Evolutionary conservation across 2,797 vertebrate species (phyloP).

Genomic region (Squalus acanthias): DNA sequence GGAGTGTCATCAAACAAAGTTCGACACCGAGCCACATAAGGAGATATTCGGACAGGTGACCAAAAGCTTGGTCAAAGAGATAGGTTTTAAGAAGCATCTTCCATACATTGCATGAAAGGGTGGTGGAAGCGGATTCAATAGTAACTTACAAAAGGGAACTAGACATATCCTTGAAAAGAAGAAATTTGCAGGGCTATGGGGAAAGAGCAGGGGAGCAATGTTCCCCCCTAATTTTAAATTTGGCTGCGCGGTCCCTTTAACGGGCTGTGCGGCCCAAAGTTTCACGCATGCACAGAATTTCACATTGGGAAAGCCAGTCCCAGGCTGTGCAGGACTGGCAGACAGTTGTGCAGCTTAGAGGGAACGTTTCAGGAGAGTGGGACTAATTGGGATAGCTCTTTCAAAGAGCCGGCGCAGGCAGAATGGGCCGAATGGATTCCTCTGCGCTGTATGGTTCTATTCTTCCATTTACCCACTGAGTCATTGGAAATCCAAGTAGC

Average conservation of each 20-base stretch:
- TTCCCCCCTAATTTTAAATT: no score
- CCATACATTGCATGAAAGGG: not conserved
- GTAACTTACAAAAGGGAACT: no score
- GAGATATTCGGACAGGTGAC: not conserved
- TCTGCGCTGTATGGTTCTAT: not conserved
- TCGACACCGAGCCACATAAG: not conserved
- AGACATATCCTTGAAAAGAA: no score
- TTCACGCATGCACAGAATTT: no score
- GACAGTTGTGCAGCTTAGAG: no score
- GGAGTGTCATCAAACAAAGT: not conserved
- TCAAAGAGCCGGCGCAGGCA: not conserved
- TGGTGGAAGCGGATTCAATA: not conserved
- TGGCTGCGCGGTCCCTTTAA: no score
- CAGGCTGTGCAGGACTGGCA: no score
- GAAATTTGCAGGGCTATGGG: not conserved
- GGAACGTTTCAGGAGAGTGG: not conserved
- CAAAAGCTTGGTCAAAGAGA: no score
- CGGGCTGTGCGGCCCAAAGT: no score
- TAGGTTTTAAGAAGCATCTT: not conserved
- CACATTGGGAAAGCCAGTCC: no score
- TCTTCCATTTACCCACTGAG: not conserved
- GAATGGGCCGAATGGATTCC: not conserved
- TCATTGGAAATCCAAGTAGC: not conserved
- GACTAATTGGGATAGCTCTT: not conserved
- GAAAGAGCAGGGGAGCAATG: not conserved